These are phyloP conservation scores for Aphrophora alni DNA, from an alignment of 2,888 invertebrate species.

Conservation along the genomic window DNA sequence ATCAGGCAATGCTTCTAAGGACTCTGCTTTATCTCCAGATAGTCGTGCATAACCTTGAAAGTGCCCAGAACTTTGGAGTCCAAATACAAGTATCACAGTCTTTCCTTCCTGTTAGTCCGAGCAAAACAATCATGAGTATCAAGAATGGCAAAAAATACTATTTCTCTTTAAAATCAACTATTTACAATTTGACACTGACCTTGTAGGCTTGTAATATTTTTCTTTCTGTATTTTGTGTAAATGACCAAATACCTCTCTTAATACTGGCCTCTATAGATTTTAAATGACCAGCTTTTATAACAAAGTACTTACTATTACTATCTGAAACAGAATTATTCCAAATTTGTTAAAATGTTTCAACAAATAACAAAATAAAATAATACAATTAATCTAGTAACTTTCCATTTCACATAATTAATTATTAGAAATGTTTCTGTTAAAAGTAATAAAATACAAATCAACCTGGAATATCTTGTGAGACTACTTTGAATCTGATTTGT, in stretches of 20 bases:
- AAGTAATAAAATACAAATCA: too few relatives aligned
- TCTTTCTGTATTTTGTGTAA: slow-evolving; percentile 66
- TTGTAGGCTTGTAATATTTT: slow-evolving; percentile 66
- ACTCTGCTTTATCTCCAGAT: slow-evolving; percentile 46
- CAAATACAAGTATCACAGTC: slow-evolving; percentile 61
- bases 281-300: slow-evolving; percentile 66
- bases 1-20: slow-evolving; percentile 55
- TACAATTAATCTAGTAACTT: too few relatives aligned
- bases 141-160: too few relatives aligned
- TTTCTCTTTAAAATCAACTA: too few relatives aligned
- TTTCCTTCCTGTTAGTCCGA: slow-evolving; percentile 55
- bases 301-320: slow-evolving; percentile 59
- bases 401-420: too few relatives aligned
- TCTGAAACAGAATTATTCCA: slow-evolving; percentile 20
- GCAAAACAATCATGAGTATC: background rate
- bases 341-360: too few relatives aligned
- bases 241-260: slow-evolving; percentile 64
- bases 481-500: too few relatives aligned
- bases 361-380: too few relatives aligned
- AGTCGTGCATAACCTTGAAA: slow-evolving; percentile 61
- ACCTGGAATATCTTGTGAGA: too few relatives aligned
- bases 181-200: slow-evolving; percentile 57
- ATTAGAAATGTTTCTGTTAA: too few relatives aligned
- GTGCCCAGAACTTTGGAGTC: slow-evolving; percentile 61
- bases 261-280: slow-evolving; percentile 65